Evolutionary conservation across 2,113 vertebrate genomes (phyloP), one percentile per base, ranked within the genome.

Genomic region (Morone chrysops): DNA sequence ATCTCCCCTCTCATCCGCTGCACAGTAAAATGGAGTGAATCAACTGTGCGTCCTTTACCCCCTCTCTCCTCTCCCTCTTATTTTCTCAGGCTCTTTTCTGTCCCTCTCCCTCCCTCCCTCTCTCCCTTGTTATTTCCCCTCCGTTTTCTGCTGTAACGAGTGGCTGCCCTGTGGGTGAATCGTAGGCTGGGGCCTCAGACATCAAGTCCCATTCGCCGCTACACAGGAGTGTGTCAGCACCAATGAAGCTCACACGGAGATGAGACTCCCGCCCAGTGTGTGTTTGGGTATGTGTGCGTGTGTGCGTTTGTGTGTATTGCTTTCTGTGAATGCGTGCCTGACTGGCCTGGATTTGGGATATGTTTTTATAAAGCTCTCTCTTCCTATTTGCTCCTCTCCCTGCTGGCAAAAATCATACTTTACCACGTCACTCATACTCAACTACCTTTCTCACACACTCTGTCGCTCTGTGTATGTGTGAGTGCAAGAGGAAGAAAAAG

Each of bases 161-260:
- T 81, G 87, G 86, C 90, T 90, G 62, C 90, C 94, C 90, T 13
- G 63, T 89, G 90, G 93, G 90, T 62, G 31, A 91, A 92, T 93
- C 54, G 62, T 82, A 92, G 72, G 79, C 92, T 66, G 68, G 48
- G 80, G 83, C 80, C 74, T 91, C 82, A 92, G 85, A 93, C 92
- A 92, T 95, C 93, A 92, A 92, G 86, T 89, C 80, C 88, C 81
- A 92, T 92, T 93, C 82, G 60, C 76, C 8, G 61, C 78, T 82
- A 92, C 89, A 90, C 80, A 40, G 82, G 85, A 88, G 88, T 78
- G 80, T 90, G 93, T 95, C 93, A 88, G 84, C 79, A 65, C 69
- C 84, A 57, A 92, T 95, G 89, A 94, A 75, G 81, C 93, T 93
- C 94, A 93, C 70, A 60, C 40, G 3, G 53, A 77, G 80, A 92